Evolutionary conservation across 2,888 invertebrate species (phyloP), one percentile per base, ranked within the genome.

Genomic region (Cosmorhoe ocellata): DNA sequence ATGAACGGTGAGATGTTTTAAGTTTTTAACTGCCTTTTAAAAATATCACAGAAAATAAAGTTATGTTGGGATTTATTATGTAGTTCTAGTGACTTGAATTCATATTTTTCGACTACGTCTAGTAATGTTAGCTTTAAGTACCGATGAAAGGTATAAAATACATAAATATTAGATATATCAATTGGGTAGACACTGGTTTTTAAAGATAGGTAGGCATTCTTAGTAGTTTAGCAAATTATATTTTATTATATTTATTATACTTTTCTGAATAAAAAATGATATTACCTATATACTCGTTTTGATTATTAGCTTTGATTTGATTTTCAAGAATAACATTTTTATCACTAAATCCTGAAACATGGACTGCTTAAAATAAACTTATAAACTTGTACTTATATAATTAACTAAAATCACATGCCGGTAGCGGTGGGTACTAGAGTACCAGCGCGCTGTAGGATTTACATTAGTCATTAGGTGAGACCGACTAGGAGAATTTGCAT

Each of bases 371-470:
- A 64, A 61, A 64, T 61, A 63, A 66, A 70, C 68, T 64, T 74
- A 82, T 81, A 77, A 81, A 74, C 71, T 86, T 86, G 86, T 86
- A 86, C 86, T 86, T 85, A 82, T 74, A 79, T 76, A 83, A 80
- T 84, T 76, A 83, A 84, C 85, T 88, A 87, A 81, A 82, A 87
- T 88, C 88, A 84, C 85, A 88, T 75, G 71, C 72, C 67, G 63
- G n/a, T 43, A 43, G 43, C 48, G 39, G 39, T 66, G 54, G 59
- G 66, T 75, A 74, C 77, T 75, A 76, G 66, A 13, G 47, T 47
- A 44, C 44, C 50, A 42, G 32, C 31, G 39, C 41, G 30, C 30
- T 34, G 13, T 38, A 52, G 33, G 32, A 22, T 40, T 48, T 54
- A 42, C 42, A 48, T 52, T 36, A 36, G 42, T 43, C 42, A 52